These are phyloP conservation scores for Tautogolabrus adspersus DNA, from an alignment of 2,113 vertebrate species.

Conservation along the genomic window DNA sequence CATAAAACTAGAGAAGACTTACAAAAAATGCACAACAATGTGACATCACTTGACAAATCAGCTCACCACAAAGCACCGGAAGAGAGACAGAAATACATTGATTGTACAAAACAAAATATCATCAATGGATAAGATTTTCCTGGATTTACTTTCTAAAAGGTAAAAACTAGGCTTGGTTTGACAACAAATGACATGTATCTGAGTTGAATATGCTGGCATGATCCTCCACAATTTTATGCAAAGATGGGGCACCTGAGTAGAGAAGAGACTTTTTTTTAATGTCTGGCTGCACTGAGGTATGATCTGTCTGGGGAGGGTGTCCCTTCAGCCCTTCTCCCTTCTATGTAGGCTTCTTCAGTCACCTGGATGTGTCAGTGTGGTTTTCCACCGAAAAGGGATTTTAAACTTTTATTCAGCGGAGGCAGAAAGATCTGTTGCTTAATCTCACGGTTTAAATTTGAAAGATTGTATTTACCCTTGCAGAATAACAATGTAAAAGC, in stretches of 20 bases:
- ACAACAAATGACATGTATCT: conserved; percentile 46
- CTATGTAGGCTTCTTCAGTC: conserved; percentile 12
- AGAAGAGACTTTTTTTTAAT: conserved; percentile 58
- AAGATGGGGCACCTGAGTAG: conserved; percentile 75
- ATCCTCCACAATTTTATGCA: conserved; percentile 58
- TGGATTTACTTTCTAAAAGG: conserved; percentile 40
- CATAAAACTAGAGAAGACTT: conserved; percentile 33
- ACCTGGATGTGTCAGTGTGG: conserved; percentile 13
- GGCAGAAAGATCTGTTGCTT: neutral
- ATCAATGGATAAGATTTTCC: conserved; percentile 55
- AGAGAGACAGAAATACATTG: conserved; percentile 51
- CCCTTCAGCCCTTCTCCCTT: conserved; percentile 48
- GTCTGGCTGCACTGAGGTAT: conserved; percentile 60
- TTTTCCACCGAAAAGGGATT: neutral
- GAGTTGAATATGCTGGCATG: conserved; percentile 53
- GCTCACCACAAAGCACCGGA: conserved; percentile 72
- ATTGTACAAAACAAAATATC: conserved; percentile 55
- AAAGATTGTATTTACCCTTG: neutral
- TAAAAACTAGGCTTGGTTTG: conserved; percentile 39
- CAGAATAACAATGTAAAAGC: conserved; percentile 31
- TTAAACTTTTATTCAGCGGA: conserved; percentile 10
- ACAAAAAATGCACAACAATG: conserved; percentile 40
- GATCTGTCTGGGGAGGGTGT: conserved; percentile 44
- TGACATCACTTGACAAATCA: conserved; percentile 66
- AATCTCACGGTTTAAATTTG: no score